phyloP scores from a whole-genome alignment of 2,888 invertebrate genomes.

The Metallyticus violacea region DNA sequence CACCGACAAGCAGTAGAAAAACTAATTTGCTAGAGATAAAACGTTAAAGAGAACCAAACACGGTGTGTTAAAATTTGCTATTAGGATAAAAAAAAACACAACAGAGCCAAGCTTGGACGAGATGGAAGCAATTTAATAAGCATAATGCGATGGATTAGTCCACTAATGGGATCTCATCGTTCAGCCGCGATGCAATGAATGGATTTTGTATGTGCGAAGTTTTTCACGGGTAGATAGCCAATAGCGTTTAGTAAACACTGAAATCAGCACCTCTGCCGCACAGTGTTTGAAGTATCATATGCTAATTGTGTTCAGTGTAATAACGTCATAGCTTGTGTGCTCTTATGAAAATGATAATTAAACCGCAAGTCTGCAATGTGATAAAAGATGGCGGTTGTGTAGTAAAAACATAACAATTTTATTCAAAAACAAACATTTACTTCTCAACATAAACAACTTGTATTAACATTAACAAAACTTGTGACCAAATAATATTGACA shows the following conservation, averaged over 20 bases:
- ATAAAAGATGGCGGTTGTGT: too few relatives aligned
- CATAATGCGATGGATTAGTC: not conserved
- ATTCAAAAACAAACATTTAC: too few relatives aligned
- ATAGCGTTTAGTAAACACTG: not conserved
- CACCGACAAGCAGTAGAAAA: too few relatives aligned
- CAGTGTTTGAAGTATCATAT: not conserved
- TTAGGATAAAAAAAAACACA: not conserved
- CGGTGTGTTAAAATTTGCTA: not conserved
- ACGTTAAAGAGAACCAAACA: not conserved
- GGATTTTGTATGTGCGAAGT: not conserved
- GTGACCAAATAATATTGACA: too few relatives aligned
- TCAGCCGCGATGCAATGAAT: not conserved
- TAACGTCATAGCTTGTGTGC: too few relatives aligned
- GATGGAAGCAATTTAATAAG: not conserved
- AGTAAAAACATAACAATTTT: too few relatives aligned
- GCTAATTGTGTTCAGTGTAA: not conserved
- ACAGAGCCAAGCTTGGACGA: not conserved
- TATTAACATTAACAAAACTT: too few relatives aligned
- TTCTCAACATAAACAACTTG: too few relatives aligned
- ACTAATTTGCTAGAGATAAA: not conserved
- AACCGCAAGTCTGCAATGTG: too few relatives aligned
- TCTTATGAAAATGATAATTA: too few relatives aligned
- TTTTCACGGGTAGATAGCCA: not conserved
- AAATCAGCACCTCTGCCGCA: not conserved
- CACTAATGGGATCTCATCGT: not conserved